A percentile compares a stretch with the other conserved stretches of the same genome.
These are phyloP conservation scores for Psittacula derbiana DNA, from an alignment of 2,797 vertebrate species.

Conservation along the genomic window DNA sequence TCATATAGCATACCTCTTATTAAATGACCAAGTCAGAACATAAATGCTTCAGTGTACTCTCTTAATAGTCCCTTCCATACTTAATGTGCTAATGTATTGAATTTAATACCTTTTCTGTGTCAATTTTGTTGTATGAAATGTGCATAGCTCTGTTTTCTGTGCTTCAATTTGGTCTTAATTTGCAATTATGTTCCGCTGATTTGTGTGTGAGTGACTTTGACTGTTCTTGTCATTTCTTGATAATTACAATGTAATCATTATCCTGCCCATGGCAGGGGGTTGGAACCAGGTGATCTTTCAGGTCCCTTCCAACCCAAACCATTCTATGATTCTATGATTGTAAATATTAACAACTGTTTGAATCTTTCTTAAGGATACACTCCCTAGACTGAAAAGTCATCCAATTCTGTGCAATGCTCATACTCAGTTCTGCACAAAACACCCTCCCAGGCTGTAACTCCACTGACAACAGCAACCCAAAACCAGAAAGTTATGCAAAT, in stretches of 20 bases:
- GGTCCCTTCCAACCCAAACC: not conserved
- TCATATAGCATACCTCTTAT: not conserved
- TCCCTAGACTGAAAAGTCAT: not conserved
- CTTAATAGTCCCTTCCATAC: not conserved
- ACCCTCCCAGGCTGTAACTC: not conserved
- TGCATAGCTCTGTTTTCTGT: not conserved
- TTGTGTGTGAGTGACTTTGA: not conserved
- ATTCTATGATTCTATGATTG: not conserved
- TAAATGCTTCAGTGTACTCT: not conserved
- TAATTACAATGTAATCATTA: not conserved
- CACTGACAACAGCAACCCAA: not conserved
- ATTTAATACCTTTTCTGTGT: not conserved
- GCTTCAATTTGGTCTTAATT: not conserved
- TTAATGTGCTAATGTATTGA: not conserved
- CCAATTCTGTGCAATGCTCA: not conserved
- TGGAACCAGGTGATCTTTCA: not conserved
- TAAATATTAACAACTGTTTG: not conserved
- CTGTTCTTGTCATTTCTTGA: not conserved
- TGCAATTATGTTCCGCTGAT: not conserved
- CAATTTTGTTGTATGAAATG: not conserved
- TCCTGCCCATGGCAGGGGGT: not conserved
- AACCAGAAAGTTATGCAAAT: not conserved
- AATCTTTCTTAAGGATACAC: not conserved
- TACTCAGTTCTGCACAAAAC: not conserved
- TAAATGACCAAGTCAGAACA: not conserved